Evolutionary conservation across 2,797 vertebrate genomes (phyloP).

Genomic region (Lateolabrax maculatus): DNA sequence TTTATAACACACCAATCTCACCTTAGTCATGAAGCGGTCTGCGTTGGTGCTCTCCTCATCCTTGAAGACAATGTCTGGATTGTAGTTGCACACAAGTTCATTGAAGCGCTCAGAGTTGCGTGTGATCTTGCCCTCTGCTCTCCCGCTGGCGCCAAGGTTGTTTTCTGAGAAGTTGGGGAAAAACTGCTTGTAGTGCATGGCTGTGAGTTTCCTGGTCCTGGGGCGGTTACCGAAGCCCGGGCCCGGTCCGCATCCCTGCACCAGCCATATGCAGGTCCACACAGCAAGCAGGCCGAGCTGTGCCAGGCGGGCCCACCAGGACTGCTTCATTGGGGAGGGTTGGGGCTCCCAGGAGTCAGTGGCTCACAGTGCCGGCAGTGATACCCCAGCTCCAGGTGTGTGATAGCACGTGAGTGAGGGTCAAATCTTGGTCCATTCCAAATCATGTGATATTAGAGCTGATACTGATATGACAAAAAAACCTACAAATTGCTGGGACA

Average conservation of each 20-base stretch:
- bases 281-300: slow-evolving; percentile 84
- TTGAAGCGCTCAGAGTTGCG: slow-evolving; percentile 94
- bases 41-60: slow-evolving; percentile 97
- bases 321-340: slow-evolving; percentile 85
- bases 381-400: slow-evolving; percentile 74
- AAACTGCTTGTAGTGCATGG: slow-evolving; percentile 96
- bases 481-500: neutral
- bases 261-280: slow-evolving; percentile 84
- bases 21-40: slow-evolving; percentile 98
- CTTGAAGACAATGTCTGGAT: slow-evolving; percentile 97
- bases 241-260: slow-evolving; percentile 93
- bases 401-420: slow-evolving; percentile 73
- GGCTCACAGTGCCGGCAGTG: slow-evolving; percentile 66
- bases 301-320: slow-evolving; percentile 81
- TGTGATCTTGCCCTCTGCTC: slow-evolving; percentile 93
- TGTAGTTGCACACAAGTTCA: slow-evolving; percentile 96
- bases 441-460: slow-evolving; percentile 58
- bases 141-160: slow-evolving; percentile 95
- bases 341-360: slow-evolving; percentile 74
- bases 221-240: slow-evolving; percentile 88
- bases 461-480: slow-evolving; percentile 12
- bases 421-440: slow-evolving; percentile 77
- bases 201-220: slow-evolving; percentile 89
- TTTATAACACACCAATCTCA: slow-evolving; percentile 73
- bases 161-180: slow-evolving; percentile 95